phyloP scores from a whole-genome alignment of 2,113 vertebrate genomes.

The Bostrychus sinensis region DNA sequence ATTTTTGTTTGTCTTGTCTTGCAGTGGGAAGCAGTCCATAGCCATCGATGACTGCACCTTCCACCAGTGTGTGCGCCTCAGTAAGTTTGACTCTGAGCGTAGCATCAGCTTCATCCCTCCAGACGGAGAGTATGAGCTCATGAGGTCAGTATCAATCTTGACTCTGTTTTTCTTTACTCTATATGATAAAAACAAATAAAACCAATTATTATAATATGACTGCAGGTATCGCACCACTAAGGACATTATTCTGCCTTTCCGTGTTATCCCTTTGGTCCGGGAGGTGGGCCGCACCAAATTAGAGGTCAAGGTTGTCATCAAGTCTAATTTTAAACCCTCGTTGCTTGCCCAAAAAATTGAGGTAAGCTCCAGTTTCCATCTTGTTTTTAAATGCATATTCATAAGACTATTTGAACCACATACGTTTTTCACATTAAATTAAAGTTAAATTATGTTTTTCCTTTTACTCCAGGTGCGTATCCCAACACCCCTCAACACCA shows the following conservation, averaged over 20 bases:
- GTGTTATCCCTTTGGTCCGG: slow-evolving; percentile 95
- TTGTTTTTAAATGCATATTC: not conserved
- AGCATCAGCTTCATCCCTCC: slow-evolving; percentile 99
- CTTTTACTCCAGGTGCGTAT: slow-evolving; percentile 87
- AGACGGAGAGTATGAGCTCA: slow-evolving; percentile 98
- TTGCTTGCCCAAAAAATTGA: slow-evolving; percentile 99
- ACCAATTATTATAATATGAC: no score
- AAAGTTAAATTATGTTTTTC: not conserved
- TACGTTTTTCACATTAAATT: no score
- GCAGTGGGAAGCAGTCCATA: slow-evolving; percentile 97
- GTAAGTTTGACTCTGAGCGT: slow-evolving; percentile 98
- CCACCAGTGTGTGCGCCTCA: slow-evolving; percentile 98
- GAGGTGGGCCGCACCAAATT: slow-evolving; percentile 98
- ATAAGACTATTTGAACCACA: not conserved
- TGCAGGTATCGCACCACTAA: slow-evolving; percentile 97
- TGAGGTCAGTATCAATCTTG: slow-evolving; percentile 85
- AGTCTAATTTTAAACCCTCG: slow-evolving; percentile 99
- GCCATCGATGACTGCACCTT: slow-evolving; percentile 99
- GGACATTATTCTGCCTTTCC: slow-evolving; percentile 98
- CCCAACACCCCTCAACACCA: slow-evolving; percentile 97
- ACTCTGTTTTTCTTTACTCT: not conserved
- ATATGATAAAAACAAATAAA: no score
- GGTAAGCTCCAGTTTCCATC: slow-evolving; percentile 73
- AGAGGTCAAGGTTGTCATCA: slow-evolving; percentile 99
- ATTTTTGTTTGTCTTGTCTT: slow-evolving; percentile 19